phyloP scores from a whole-genome alignment of 2,797 vertebrate species.

The Cichlasoma orientale region DNA sequence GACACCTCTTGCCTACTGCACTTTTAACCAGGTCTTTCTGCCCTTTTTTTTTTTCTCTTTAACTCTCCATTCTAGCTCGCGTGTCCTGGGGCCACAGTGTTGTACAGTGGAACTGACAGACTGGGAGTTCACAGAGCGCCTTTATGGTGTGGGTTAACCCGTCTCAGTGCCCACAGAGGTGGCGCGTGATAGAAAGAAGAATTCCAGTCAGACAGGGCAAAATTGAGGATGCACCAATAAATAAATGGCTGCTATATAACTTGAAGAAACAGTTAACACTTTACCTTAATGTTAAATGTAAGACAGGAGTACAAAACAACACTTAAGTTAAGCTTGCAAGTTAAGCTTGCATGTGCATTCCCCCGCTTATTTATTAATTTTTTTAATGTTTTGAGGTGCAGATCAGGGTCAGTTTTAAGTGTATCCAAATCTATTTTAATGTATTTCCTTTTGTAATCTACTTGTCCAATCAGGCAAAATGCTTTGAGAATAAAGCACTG shows the following conservation, averaged over 20 bases:
- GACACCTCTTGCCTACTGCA: constrained; percentile 73
- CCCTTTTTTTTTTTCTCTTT: constrained; percentile 47
- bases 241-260: too few species aligned
- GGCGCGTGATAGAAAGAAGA: constrained; percentile 7
- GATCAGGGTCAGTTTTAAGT: not conserved
- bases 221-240: constrained; percentile 12
- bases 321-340: not conserved
- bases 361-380: not conserved
- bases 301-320: too few species aligned
- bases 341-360: not conserved
- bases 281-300: too few species aligned
- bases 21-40: constrained; percentile 64
- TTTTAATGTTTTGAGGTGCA: not conserved
- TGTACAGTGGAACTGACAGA: constrained; percentile 79
- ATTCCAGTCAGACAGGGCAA: constrained; percentile 37
- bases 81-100: constrained; percentile 74
- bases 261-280: too few species aligned
- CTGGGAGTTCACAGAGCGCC: constrained; percentile 65
- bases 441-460: not conserved
- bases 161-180: constrained; percentile 56
- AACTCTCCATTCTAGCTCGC: constrained; percentile 58
- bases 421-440: not conserved
- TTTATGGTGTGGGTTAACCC: constrained; percentile 67
- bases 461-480: not conserved
- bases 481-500: constrained; percentile 5